A percentile compares a stretch with the other conserved stretches of the same genome.
Conservation (phyloP, 2,888 invertebrate species). For the Heliconius erato region DNA sequence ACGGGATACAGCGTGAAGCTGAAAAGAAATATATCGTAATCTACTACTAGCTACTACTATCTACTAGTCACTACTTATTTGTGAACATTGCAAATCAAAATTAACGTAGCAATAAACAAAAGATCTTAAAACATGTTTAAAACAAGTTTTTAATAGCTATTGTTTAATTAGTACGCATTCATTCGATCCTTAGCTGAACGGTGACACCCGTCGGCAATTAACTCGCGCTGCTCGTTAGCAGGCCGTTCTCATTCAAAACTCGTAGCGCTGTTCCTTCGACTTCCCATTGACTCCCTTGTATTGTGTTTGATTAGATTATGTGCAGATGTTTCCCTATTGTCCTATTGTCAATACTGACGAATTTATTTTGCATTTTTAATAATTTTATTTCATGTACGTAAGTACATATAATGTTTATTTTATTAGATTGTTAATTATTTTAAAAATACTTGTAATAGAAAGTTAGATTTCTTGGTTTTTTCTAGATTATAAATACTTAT, state of each 20-base stretch:
- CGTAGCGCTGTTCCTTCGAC: conserved; percentile 18
- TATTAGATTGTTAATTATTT: too few species aligned
- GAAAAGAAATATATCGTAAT: too few species aligned
- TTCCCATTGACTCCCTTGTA: conserved; percentile 20
- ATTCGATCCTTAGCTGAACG: conserved; percentile 27
- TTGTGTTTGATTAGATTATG: conserved; percentile 24
- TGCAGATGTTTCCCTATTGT: conserved; percentile 7
- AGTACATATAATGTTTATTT: too few species aligned
- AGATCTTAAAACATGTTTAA: too few species aligned
- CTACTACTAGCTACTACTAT: too few species aligned
- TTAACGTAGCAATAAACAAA: not conserved
- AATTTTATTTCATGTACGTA: not conserved
- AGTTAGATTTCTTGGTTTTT: not conserved
- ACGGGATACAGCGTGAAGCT: too few species aligned
- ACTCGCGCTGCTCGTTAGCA: conserved; percentile 36
- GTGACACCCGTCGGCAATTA: conserved; percentile 29
- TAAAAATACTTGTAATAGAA: too few species aligned
- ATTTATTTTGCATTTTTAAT: not conserved
- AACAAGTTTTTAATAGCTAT: conserved; percentile 17
- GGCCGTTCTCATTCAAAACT: conserved; percentile 29
- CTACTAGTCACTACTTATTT: too few species aligned
- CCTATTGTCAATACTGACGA: not conserved
- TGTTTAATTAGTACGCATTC: conserved; percentile 30
- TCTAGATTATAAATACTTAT: too few species aligned
- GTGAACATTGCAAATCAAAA: not conserved